Percentiles rank a stretch among this genome's conserved stretches.
These are phyloP conservation scores for Coenonympha arcania DNA, from an alignment of 2,888 invertebrate genomes.

Conservation along the genomic window DNA sequence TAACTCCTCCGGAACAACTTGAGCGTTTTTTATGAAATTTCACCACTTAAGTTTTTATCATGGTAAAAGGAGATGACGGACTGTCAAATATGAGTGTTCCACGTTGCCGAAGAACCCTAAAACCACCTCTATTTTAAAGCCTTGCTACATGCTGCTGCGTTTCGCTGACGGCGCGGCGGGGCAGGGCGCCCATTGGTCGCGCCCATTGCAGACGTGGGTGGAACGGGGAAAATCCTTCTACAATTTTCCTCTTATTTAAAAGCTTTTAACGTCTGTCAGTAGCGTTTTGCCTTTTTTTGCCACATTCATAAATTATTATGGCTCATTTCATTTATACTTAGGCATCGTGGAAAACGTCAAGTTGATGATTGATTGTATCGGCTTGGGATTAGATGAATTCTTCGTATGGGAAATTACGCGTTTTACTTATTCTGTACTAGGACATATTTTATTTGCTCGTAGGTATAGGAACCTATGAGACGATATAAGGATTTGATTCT, in stretches of 20 bases:
- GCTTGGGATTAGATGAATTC: slow-evolving; percentile 35
- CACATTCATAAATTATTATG: slow-evolving; percentile 32
- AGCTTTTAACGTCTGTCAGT: slow-evolving; percentile 67
- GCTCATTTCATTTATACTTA: slow-evolving; percentile 42
- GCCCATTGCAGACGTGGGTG: slow-evolving; percentile 64
- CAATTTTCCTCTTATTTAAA: slow-evolving; percentile 62
- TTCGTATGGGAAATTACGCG: background rate
- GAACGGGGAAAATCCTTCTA: slow-evolving; percentile 55
- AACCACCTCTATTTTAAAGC: background rate
- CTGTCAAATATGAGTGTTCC: no score
- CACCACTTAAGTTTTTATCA: no score
- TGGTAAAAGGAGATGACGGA: no score
- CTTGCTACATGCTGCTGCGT: slow-evolving; percentile 29
- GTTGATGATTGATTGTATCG: slow-evolving; percentile 53
- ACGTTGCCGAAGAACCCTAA: no score
- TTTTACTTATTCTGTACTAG: no score
- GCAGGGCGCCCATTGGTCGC: slow-evolving; percentile 64
- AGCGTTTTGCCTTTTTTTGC: slow-evolving; percentile 18
- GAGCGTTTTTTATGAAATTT: no score
- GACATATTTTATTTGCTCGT: background rate
- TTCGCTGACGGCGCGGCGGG: slow-evolving; percentile 38
- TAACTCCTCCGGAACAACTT: no score
- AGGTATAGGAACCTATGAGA: no score
- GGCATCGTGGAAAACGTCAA: slow-evolving; percentile 42
- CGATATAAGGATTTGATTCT: no score